Conservation (phyloP, 37 sponge, comb jelly and placozoan species). For the Petrosia ficiformis region DNA sequence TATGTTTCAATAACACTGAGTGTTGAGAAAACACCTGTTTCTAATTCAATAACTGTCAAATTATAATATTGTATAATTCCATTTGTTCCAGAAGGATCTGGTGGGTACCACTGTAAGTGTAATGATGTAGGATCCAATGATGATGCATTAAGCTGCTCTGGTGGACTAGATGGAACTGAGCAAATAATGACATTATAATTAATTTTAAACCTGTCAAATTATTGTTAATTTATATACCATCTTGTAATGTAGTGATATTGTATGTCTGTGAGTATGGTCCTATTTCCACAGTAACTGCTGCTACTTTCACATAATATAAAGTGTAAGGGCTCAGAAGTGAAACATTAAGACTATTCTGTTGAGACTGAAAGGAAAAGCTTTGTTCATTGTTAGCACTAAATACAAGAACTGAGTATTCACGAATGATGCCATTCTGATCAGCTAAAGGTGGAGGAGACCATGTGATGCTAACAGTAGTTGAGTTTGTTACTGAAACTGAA, state of each 20-base stretch:
- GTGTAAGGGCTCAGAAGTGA: neutral
- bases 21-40: conserved; percentile 2
- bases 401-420: conserved; percentile 2
- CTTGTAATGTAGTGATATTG: conserved; percentile 10
- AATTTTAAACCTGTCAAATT: no score
- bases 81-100: conserved; percentile 11
- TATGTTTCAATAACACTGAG: neutral
- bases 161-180: no score
- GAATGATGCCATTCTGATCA: conserved; percentile 12
- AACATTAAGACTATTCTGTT: neutral
- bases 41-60: conserved; percentile 37
- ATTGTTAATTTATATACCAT: no score
- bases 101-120: no score
- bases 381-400: no score
- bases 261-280: conserved; percentile 22
- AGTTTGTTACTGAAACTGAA: neutral
- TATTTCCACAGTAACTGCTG: conserved; percentile 27
- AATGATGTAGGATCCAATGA: no score
- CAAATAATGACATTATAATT: no score
- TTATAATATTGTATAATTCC: conserved; percentile 29
- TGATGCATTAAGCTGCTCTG: no score
- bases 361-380: neutral
- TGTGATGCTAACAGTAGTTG: neutral
- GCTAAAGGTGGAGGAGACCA: neutral
- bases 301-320: conserved; percentile 6